Conservation (phyloP, 1,140 invertebrate genomes). For the Ceratosolen solmsi region DNA sequence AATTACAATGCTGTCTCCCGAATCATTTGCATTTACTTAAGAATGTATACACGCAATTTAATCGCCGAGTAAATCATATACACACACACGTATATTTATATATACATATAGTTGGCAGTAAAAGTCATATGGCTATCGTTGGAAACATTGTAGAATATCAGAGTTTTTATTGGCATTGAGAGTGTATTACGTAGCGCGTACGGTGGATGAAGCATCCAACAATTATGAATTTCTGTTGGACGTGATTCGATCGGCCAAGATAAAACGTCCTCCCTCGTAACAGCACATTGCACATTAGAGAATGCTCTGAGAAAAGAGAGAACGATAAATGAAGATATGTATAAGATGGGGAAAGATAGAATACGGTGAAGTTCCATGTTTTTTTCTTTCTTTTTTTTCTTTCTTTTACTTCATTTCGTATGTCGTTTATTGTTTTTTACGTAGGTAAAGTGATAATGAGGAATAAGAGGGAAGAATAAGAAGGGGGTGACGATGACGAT, state of each 20-base stretch:
- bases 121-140: background rate
- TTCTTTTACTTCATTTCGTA: too few relatives aligned
- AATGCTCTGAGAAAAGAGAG: background rate
- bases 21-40: background rate
- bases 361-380: too few relatives aligned
- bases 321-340: background rate
- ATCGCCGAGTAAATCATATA: background rate
- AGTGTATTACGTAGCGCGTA: background rate
- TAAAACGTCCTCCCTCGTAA: background rate
- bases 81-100: background rate
- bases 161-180: background rate
- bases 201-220: background rate
- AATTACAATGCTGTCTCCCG: too few relatives aligned
- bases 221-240: slow-evolving; percentile 13
- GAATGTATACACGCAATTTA: background rate
- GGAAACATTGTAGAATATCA: background rate
- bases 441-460: too few relatives aligned
- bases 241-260: background rate
- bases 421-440: too few relatives aligned
- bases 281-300: background rate
- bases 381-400: too few relatives aligned
- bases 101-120: background rate
- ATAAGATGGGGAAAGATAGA: background rate
- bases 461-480: too few relatives aligned
- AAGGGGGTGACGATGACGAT: too few relatives aligned